Evolutionary conservation across 92 coral and sea anemone species (phyloP).

Genomic region (Actinernus sp.): DNA sequence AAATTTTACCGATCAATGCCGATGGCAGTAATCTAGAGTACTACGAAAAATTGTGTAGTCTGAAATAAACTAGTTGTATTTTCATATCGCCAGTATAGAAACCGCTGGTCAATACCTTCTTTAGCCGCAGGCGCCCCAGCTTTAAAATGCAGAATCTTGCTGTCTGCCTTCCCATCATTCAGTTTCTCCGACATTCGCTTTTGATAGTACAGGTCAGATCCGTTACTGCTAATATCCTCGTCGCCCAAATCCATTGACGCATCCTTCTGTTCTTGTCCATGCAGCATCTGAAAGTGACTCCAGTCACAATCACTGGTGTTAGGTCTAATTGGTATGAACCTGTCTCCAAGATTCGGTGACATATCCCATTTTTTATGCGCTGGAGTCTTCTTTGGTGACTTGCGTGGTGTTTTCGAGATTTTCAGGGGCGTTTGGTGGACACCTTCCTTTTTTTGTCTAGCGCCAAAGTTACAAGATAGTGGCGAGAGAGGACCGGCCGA

Average conservation of each 20-base stretch:
- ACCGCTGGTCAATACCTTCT: no score
- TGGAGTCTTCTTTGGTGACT: conserved; percentile 85
- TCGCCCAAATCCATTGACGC: conserved; percentile 55
- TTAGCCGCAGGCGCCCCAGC: conserved; percentile 87
- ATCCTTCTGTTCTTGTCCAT: conserved; percentile 42
- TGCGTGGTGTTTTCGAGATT: conserved; percentile 51
- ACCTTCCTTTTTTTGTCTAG: conserved; percentile 31
- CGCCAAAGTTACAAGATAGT: conserved; percentile 23
- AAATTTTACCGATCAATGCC: no score
- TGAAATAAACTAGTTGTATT: no score
- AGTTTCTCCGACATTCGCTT: conserved; percentile 7
- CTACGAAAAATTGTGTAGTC: no score
- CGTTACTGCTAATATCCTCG: conserved; percentile 20
- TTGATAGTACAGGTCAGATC: conserved; percentile 6
- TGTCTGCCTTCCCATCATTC: conserved; percentile 23
- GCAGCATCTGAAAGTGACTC: conserved; percentile 87
- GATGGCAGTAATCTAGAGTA: no score
- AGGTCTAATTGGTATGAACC: conserved; percentile 90
- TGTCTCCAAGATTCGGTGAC: conserved; percentile 76
- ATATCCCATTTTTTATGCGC: conserved; percentile 60
- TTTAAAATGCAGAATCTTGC: conserved; percentile 90
- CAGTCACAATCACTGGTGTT: conserved; percentile 76
- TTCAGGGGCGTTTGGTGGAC: conserved; percentile 55
- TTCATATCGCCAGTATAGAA: no score
- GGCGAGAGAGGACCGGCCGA: conserved; percentile 58